Conservation (phyloP, 2,888 invertebrate genomes). For the Brachypalpus laphriformis region DNA sequence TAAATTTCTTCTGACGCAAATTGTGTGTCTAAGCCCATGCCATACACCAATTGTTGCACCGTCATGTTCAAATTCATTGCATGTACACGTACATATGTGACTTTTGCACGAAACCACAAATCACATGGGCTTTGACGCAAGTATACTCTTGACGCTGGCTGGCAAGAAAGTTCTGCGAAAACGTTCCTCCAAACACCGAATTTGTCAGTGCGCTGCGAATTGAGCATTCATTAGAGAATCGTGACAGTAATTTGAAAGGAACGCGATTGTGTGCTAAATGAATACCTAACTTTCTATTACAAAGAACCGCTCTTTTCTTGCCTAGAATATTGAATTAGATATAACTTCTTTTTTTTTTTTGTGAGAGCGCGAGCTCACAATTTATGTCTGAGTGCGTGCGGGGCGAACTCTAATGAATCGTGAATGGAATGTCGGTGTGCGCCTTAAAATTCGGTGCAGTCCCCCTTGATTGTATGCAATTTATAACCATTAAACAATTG, state of each 20-base stretch:
- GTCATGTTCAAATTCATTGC: neutral
- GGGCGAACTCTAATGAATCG: conserved; percentile 17
- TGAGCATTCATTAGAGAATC: conserved; percentile 42
- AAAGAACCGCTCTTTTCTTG: conserved; percentile 52
- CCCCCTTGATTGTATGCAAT: neutral
- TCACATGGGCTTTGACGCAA: conserved; percentile 12
- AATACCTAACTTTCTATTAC: conserved; percentile 42
- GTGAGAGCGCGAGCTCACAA: neutral
- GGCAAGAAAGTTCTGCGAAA: neutral
- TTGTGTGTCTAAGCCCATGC: neutral
- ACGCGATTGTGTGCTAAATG: conserved; percentile 37
- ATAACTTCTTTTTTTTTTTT: neutral
- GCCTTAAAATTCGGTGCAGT: neutral
- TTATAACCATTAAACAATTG: conserved; percentile 13
- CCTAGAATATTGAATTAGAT: conserved; percentile 49
- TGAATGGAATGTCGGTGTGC: conserved; percentile 25
- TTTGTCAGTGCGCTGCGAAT: conserved; percentile 8
- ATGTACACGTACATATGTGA: neutral
- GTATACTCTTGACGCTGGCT: neutral
- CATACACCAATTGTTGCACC: neutral
- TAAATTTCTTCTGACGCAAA: neutral
- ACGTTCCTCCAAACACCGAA: conserved; percentile 14
- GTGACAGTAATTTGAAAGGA: conserved; percentile 60
- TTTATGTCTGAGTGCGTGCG: neutral
- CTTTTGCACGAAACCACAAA: conserved; percentile 6